A percentile compares a stretch with the other conserved stretches of the same genome.
phyloP scores from a whole-genome alignment of 2,113 vertebrate genomes.

The Thomomys bottae region DNA sequence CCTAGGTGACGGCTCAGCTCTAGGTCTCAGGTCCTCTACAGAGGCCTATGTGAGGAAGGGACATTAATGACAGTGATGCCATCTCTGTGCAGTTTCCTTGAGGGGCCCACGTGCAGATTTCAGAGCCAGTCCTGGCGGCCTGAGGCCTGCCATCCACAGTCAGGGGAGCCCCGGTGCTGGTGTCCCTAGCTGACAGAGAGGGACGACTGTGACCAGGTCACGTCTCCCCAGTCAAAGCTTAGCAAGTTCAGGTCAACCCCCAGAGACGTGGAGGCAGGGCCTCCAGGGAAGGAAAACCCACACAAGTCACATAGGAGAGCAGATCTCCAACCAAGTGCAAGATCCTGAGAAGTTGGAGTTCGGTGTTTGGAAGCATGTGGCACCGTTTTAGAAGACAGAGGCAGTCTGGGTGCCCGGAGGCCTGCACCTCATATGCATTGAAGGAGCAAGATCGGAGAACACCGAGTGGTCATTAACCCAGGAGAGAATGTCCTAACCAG shows the following conservation, averaged over 20 bases:
- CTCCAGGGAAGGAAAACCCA: fast-evolving
- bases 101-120: no score
- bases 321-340: background rate
- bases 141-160: background rate
- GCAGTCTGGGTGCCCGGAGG: background rate
- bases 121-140: background rate
- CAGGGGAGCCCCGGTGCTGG: background rate
- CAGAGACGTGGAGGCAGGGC: fast-evolving
- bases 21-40: fast-evolving
- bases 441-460: background rate
- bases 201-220: background rate
- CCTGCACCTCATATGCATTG: background rate
- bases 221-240: background rate
- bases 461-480: background rate
- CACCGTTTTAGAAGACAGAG: no score
- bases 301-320: background rate
- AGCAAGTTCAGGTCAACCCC: no score
- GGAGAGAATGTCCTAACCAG: background rate
- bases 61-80: fast-evolving
- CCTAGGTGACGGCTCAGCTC: fast-evolving
- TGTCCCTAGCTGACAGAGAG: background rate
- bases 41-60: background rate
- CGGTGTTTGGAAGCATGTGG: background rate
- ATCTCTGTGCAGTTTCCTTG: background rate
- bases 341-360: background rate